Conservation (phyloP, 2,888 invertebrate species). For the Graphium colonna region DNA sequence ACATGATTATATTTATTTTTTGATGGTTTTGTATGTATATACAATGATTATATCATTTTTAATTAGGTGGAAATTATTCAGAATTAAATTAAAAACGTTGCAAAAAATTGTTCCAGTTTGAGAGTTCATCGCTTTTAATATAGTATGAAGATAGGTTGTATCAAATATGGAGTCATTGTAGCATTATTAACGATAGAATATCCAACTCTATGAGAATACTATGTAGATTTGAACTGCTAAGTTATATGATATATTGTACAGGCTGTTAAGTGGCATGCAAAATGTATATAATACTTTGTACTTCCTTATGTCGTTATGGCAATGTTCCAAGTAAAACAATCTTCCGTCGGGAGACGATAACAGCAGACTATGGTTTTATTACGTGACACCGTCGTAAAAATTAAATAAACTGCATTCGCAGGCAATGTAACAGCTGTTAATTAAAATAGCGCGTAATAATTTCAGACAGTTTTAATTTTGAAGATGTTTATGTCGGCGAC, state of each 20-base stretch:
- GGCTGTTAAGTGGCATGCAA: conserved; percentile 77
- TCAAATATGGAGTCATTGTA: too few relatives aligned
- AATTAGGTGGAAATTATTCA: too few relatives aligned
- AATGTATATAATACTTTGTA: conserved; percentile 75
- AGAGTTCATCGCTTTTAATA: too few relatives aligned
- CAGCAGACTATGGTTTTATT: conserved; percentile 63
- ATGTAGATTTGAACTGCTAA: conserved; percentile 53
- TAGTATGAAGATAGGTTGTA: too few relatives aligned
- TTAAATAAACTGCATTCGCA: conserved; percentile 49
- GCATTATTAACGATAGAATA: neutral
- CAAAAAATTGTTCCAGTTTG: too few relatives aligned
- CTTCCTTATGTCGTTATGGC: conserved; percentile 76
- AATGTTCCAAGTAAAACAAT: conserved; percentile 74
- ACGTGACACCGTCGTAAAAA: conserved; percentile 60
- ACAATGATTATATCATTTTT: too few relatives aligned
- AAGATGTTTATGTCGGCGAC: neutral
- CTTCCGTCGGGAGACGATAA: conserved; percentile 66
- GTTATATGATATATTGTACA: conserved; percentile 58
- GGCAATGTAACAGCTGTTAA: conserved; percentile 25
- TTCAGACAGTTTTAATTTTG: conserved; percentile 6
- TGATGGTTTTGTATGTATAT: too few relatives aligned
- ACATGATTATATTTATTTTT: too few relatives aligned
- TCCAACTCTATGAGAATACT: conserved; percentile 30
- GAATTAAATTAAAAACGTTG: too few relatives aligned
- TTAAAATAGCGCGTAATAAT: conserved; percentile 17